phyloP scores from a whole-genome alignment of 2,797 vertebrate species.

The Varecia variegata region DNA sequence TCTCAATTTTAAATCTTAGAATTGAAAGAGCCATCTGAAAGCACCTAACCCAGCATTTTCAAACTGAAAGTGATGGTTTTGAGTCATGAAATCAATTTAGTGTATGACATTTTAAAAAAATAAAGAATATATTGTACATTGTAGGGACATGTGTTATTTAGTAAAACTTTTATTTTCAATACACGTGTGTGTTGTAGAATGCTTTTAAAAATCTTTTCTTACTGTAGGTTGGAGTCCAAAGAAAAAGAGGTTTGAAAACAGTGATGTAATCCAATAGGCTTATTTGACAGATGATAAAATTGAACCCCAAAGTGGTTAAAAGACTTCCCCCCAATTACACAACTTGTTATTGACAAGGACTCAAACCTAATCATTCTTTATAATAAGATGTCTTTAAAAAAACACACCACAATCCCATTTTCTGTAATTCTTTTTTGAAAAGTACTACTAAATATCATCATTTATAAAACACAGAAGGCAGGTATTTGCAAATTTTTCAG shows the following conservation, averaged over 20 bases:
- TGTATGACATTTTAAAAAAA: background rate
- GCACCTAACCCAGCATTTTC: background rate
- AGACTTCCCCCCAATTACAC: background rate
- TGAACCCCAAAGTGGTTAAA: background rate
- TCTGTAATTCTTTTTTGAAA: background rate
- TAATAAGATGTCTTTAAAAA: background rate
- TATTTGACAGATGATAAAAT: background rate
- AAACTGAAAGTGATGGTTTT: background rate
- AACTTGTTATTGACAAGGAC: background rate
- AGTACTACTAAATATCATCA: background rate
- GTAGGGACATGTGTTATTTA: background rate
- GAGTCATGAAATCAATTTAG: background rate
- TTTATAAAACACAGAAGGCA: slow-evolving; percentile 3
- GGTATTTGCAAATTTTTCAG: background rate
- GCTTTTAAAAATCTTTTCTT: slow-evolving; percentile 1
- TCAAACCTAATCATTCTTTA: background rate
- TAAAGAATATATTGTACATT: background rate
- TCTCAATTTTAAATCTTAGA: slow-evolving; percentile 2
- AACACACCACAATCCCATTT: background rate
- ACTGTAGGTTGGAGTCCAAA: background rate
- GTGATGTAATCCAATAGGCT: background rate
- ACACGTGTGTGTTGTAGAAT: background rate
- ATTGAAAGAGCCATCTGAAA: background rate
- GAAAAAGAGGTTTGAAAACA: background rate
- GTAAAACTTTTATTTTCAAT: background rate